These are phyloP conservation scores for Acanthacorydalis orientalis DNA, from an alignment of 2,888 invertebrate genomes.

Conservation along the genomic window DNA sequence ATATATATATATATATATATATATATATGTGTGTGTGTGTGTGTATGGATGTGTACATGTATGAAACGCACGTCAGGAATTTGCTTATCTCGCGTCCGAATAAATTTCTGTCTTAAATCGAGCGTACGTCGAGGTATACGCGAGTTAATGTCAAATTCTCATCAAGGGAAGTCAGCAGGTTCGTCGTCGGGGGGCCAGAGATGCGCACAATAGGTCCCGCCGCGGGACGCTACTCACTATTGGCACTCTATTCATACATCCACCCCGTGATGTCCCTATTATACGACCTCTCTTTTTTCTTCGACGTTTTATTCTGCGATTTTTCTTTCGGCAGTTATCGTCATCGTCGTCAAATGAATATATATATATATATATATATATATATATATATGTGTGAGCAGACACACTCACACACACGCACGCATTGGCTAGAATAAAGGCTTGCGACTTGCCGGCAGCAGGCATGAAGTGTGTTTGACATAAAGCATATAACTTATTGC, in stretches of 20 bases:
- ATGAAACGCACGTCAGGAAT: no score
- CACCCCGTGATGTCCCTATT: constrained; percentile 20
- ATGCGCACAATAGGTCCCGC: not conserved
- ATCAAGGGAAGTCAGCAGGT: constrained; percentile 1
- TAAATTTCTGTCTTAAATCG: no score
- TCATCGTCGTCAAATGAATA: no score
- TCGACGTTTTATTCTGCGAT: constrained; percentile 1
- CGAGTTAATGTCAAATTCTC: constrained; percentile 6
- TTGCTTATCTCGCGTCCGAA: no score
- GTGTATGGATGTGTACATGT: no score
- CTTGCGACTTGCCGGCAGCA: not conserved
- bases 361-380: no score
- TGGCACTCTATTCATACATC: constrained; percentile 19
- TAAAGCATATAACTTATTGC: not conserved
- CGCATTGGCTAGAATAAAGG: not conserved
- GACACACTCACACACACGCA: no score
- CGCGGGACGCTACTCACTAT: constrained; percentile 21
- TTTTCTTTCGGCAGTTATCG: no score
- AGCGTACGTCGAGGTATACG: no score
- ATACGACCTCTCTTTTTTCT: not conserved
- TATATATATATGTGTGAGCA: no score
- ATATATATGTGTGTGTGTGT: no score
- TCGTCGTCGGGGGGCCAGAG: not conserved
- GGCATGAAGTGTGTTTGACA: not conserved
- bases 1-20: no score